phyloP scores from a whole-genome alignment of 2,113 vertebrate species.

The Labeo rohita region DNA sequence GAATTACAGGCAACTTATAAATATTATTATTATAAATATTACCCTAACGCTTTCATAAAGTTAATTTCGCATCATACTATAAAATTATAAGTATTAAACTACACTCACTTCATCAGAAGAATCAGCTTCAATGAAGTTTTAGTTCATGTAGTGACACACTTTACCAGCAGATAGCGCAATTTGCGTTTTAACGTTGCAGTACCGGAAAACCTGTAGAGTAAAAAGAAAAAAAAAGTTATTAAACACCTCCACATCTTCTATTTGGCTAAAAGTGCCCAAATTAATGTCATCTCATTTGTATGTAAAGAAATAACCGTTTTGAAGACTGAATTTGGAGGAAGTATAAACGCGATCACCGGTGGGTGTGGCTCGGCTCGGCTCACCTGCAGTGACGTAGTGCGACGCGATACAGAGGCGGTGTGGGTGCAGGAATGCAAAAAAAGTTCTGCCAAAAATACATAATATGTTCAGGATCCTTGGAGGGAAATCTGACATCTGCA shows the following conservation, averaged over 20 bases:
- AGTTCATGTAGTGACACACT: neutral
- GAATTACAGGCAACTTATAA: too few species aligned
- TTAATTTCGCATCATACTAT: too few species aligned
- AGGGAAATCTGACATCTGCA: neutral
- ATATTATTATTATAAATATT: too few species aligned
- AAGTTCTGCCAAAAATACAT: neutral
- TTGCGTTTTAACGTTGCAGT: neutral
- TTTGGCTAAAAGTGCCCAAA: neutral
- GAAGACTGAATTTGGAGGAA: neutral
- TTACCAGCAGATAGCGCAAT: constrained; percentile 37
- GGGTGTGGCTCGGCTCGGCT: constrained; percentile 51
- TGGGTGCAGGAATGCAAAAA: neutral
- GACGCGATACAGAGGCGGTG: neutral
- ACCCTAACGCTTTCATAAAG: too few species aligned
- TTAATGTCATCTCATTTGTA: neutral
- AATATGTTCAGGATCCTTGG: neutral
- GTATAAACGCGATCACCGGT: neutral
- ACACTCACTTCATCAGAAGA: neutral
- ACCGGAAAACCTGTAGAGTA: neutral
- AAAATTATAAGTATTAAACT: neutral
- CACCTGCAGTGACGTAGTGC: constrained; percentile 72
- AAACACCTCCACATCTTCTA: neutral
- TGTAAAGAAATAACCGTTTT: neutral
- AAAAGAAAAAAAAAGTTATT: neutral
- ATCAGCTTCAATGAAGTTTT: neutral